Percentiles rank a stretch among this genome's conserved stretches.
phyloP scores from a whole-genome alignment of 2,888 invertebrate species.

The Parapristionchus giblindavisi region DNA sequence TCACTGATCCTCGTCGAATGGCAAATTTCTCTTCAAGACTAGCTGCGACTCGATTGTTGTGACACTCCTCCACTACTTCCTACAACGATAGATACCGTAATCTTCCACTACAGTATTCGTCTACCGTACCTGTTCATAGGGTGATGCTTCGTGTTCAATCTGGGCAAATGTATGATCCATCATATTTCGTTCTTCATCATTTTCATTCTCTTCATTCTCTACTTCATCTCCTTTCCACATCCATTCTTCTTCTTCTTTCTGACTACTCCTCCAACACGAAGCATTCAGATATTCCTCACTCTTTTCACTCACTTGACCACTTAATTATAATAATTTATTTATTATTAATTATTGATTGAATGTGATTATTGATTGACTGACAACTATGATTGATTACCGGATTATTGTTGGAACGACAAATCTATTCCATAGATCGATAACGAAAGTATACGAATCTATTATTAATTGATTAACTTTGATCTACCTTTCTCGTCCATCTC shows the following conservation, averaged over 20 bases:
- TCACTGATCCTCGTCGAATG: not conserved
- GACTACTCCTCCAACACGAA: not conserved
- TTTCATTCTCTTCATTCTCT: conserved; percentile 10
- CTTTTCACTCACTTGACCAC: too few relatives aligned
- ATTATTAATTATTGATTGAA: too few relatives aligned
- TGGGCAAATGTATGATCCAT: conserved; percentile 21
- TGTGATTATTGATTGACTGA: too few relatives aligned
- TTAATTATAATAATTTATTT: too few relatives aligned
- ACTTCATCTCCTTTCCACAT: conserved; percentile 30
- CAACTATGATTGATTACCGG: too few relatives aligned
- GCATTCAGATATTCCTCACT: too few relatives aligned
- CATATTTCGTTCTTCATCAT: not conserved
- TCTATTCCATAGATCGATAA: too few relatives aligned
- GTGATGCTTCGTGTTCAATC: not conserved
- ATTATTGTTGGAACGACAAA: too few relatives aligned
- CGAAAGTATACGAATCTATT: too few relatives aligned
- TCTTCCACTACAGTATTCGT: not conserved
- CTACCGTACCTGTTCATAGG: not conserved
- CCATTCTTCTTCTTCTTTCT: conserved; percentile 28
- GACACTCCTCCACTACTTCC: not conserved
- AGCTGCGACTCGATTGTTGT: not conserved
- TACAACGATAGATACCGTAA: not conserved
- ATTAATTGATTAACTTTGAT: too few relatives aligned
- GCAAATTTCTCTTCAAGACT: not conserved
- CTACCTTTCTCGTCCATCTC: conserved; percentile 7